Conservation (phyloP, 2,888 invertebrate species). For the Masnerella sp. region DNA sequence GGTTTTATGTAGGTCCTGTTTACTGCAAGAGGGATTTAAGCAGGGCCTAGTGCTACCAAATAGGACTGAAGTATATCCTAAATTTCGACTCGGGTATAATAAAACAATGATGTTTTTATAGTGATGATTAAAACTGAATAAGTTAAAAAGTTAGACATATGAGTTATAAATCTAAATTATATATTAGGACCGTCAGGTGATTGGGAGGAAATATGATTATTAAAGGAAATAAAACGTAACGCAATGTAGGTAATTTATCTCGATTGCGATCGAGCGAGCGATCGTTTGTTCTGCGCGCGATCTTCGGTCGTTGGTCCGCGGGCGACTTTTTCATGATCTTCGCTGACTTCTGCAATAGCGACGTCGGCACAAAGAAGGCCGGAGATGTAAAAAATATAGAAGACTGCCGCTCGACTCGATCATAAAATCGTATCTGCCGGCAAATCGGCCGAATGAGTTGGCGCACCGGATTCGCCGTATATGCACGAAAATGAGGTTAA, state of each 20-base stretch:
- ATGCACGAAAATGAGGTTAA: conserved; percentile 47
- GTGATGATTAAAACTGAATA: no score
- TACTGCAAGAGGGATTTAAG: no score
- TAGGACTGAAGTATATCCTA: no score
- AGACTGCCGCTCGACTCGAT: conserved; percentile 44
- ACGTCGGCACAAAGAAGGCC: conserved; percentile 23
- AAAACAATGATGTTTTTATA: no score
- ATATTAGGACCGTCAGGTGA: conserved; percentile 12
- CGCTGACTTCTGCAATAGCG: conserved; percentile 43
- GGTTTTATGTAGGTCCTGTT: no score
- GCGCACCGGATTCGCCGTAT: conserved; percentile 42
- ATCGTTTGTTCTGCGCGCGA: conserved; percentile 35
- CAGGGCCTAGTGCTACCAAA: no score
- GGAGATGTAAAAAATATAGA: conserved; percentile 39
- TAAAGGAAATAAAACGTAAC: conserved; percentile 22
- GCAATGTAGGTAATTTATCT: conserved; percentile 41
- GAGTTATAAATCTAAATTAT: conserved; percentile 20
- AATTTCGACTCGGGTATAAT: no score
- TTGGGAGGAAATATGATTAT: conserved; percentile 20
- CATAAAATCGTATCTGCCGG: conserved; percentile 58
- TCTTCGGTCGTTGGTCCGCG: conserved; percentile 34
- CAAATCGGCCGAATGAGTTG: conserved; percentile 44
- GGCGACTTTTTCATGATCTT: conserved; percentile 54
- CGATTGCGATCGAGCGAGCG: conserved; percentile 23
- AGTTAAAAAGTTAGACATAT: no score